Base-by-base conservation (phyloP, 2,113 vertebrate species). In the Perognathus longimembris region DNA sequence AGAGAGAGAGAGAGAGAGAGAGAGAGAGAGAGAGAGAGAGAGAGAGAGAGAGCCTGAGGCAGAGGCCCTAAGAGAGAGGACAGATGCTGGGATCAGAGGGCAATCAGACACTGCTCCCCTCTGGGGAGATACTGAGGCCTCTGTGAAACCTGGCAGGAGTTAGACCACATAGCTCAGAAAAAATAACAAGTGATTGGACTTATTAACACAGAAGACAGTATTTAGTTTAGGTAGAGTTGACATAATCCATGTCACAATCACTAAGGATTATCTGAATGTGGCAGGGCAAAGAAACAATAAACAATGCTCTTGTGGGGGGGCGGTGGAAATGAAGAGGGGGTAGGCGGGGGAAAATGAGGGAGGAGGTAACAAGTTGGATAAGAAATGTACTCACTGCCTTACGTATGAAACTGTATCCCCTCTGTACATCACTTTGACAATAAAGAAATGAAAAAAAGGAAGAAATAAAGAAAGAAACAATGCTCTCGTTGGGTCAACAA, bases 101-200 rank as follows among this genome's bases (percentile, higher is more conserved):
- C 11, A 34, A n/a, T 15, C 20, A 42, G 38, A 26, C 11, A n/a
- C n/a, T n/a, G n/a, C n/a, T n/a, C n/a, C 11, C 32, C 7, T 20
- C 1, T 12, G 50, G 17, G 73, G 40, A 54, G 18, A 32, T 54
- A 20, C 59, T 85, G 36, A 12, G 24, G 74, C 18, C 70, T 80
- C 67, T 63, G 22, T 18, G 57, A 22, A 79, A 14, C 59, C 38
- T 57, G 18, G 63, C 20, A 88, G 5, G 36, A 84, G n/a, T 83
- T 59, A 50, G 50, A 64, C 20, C 61, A 36, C 22, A 12, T 0
- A n/a, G 30, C 50, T 59, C 69, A 75, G 26, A 14, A 93, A 90
- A 90, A 93, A 92, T 32, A 45, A 59, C 93, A 95, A 84, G 42
- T 50, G 36, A 80, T 34, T 76, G 24, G 50, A 42, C 1, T 7